Conservation (phyloP, 2,113 vertebrate genomes). For the Dermatemys mawii region DNA sequence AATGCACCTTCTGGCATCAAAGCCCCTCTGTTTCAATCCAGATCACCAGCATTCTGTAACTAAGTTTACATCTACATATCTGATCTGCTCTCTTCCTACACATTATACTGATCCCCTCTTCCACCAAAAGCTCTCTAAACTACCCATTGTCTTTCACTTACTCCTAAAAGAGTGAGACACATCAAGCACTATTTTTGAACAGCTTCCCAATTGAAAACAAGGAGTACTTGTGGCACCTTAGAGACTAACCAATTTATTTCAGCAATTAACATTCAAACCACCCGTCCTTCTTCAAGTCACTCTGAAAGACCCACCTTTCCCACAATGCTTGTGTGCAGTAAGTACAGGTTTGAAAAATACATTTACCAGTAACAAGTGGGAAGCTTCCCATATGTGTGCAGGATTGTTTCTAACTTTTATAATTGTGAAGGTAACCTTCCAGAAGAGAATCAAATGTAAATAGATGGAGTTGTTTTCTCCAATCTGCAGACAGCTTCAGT, state of each 20-base stretch:
- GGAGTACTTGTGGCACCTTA: no score
- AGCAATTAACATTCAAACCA: not conserved
- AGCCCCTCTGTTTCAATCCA: not conserved
- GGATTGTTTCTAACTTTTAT: not conserved
- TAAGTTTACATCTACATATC: not conserved
- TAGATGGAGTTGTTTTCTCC: not conserved
- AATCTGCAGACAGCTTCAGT: not conserved
- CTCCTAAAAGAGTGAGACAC: not conserved
- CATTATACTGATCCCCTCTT: not conserved
- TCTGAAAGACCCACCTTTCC: not conserved
- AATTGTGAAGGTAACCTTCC: not conserved
- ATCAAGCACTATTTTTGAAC: not conserved
- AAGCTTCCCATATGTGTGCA: fast-evolving
- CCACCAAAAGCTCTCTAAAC: not conserved
- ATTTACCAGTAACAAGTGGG: not conserved
- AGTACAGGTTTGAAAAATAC: not conserved
- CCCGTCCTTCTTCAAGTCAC: not conserved
- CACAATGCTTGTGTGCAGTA: not conserved
- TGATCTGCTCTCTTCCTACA: not conserved
- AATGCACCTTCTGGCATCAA: not conserved
- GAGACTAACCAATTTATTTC: no score
- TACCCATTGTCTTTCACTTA: not conserved
- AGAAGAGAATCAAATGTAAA: not conserved
- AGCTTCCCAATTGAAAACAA: fast-evolving
- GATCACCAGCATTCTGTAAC: not conserved